Evolutionary conservation across 2,888 invertebrate genomes (phyloP).

Genomic region (Fragum fragum): DNA sequence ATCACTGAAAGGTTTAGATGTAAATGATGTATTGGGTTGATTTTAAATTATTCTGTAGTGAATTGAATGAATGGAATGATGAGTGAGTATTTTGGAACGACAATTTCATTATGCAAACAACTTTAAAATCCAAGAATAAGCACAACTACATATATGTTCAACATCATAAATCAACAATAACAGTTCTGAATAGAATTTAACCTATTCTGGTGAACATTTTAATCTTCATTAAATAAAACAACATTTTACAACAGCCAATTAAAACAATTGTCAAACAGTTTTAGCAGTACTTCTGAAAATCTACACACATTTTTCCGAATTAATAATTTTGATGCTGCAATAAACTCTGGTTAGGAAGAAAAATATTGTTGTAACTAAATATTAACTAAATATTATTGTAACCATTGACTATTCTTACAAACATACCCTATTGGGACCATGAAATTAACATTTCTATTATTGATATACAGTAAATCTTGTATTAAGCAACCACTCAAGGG

Average conservation of each 20-base stretch:
- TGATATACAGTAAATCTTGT: too few relatives aligned
- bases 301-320: not conserved
- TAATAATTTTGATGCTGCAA: not conserved
- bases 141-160: not conserved
- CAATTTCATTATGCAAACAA: not conserved
- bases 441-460: too few relatives aligned
- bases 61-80: not conserved
- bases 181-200: not conserved
- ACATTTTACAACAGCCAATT: not conserved
- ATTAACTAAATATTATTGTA: too few relatives aligned
- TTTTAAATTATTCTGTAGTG: not conserved
- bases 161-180: not conserved
- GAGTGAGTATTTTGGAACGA: not conserved
- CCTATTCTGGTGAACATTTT: too few relatives aligned
- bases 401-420: too few relatives aligned
- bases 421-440: too few relatives aligned
- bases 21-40: not conserved
- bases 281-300: not conserved
- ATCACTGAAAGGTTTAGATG: too few relatives aligned
- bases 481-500: too few relatives aligned
- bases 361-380: not conserved
- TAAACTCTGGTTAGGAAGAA: not conserved
- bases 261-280: not conserved
- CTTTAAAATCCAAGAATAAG: conserved; percentile 6
- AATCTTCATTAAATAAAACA: not conserved